Percentiles rank a stretch among this genome's conserved stretches.
Conservation (phyloP, 1,140 invertebrate species). For the Pinna nobilis region DNA sequence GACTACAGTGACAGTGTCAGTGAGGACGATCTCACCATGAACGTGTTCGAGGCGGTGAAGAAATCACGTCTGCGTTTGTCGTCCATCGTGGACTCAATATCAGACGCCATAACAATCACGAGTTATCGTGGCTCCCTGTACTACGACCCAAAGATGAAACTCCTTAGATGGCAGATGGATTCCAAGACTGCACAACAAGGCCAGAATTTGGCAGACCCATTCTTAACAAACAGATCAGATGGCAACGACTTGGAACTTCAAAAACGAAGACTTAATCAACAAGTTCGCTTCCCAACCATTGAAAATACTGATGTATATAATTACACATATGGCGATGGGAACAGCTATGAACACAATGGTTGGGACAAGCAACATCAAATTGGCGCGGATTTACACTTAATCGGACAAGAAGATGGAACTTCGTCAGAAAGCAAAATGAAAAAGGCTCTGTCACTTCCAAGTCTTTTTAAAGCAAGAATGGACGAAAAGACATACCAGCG, state of each 20-base stretch:
- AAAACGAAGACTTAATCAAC: too few species aligned
- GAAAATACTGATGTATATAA: too few species aligned
- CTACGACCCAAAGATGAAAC: constrained; percentile 30
- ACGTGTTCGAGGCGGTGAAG: neutral
- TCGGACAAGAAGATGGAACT: neutral
- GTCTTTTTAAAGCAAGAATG: constrained; percentile 31
- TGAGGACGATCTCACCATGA: constrained; percentile 16
- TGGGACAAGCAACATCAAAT: too few species aligned
- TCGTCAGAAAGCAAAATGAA: neutral
- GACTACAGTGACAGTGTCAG: constrained; percentile 17
- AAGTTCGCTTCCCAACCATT: too few species aligned
- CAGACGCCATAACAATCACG: constrained; percentile 26
- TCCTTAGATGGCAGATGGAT: constrained; percentile 40
- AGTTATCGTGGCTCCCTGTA: constrained; percentile 30
- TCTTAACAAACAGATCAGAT: too few species aligned
- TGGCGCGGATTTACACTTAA: too few species aligned
- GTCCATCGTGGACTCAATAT: neutral
- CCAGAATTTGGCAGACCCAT: too few species aligned
- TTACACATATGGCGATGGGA: too few species aligned
- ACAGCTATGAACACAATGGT: too few species aligned
- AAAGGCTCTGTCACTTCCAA: constrained; percentile 25
- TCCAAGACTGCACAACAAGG: constrained; percentile 2
- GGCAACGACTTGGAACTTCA: too few species aligned
- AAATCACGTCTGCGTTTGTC: neutral
- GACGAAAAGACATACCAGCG: constrained; percentile 28